Percentiles rank a stretch among this genome's conserved stretches.
Evolutionary conservation across 2,888 invertebrate species (phyloP).

Genomic region (Antitype chi): DNA sequence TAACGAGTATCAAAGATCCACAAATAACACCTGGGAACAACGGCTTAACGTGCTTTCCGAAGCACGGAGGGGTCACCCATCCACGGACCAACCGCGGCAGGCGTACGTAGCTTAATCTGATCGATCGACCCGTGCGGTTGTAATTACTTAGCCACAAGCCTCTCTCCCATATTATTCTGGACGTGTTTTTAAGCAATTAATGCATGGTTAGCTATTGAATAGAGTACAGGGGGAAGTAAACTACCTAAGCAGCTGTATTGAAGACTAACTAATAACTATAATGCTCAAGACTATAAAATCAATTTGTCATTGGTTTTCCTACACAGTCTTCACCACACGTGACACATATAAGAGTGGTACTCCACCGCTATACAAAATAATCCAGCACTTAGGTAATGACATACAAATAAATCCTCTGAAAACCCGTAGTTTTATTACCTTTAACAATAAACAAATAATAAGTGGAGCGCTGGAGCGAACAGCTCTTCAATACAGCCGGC

Average conservation of each 20-base stretch:
- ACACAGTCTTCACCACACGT: not conserved
- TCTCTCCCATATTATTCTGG: not conserved
- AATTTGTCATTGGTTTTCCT: constrained; percentile 9
- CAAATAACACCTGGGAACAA: too few species aligned
- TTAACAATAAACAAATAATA: constrained; percentile 32
- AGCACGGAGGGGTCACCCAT: too few species aligned
- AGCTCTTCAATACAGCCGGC: constrained; percentile 33
- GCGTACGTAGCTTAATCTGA: too few species aligned
- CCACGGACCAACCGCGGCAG: too few species aligned
- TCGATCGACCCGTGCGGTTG: too few species aligned
- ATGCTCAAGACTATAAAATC: not conserved
- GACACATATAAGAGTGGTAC: not conserved
- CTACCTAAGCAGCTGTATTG: not conserved
- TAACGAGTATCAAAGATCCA: too few species aligned
- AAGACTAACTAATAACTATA: not conserved
- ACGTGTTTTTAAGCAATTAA: not conserved
- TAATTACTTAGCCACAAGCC: too few species aligned
- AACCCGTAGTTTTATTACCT: constrained; percentile 8
- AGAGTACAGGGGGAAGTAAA: not conserved
- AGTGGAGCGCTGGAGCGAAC: constrained; percentile 1
- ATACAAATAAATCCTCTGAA: constrained; percentile 6
- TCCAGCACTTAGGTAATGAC: not conserved
- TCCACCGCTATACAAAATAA: not conserved
- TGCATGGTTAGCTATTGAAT: not conserved
- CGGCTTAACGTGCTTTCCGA: too few species aligned